Percentiles rank a stretch among this genome's conserved stretches.
Conservation (phyloP, 2,113 vertebrate species). For the Epinephelus cyanopodus region DNA sequence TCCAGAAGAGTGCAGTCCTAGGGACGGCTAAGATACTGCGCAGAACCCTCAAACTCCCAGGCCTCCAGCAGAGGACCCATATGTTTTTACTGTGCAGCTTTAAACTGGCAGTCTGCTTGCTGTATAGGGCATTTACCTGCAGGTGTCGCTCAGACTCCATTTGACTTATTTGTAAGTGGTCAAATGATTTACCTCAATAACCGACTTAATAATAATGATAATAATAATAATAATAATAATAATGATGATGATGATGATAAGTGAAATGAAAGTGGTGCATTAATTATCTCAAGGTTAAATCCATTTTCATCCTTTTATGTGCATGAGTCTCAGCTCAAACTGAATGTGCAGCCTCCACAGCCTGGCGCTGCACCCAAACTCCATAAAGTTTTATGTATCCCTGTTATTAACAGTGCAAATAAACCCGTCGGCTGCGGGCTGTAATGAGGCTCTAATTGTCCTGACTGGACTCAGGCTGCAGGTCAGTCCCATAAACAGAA, state of each 20-base stretch:
- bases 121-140: not conserved
- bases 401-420: not conserved
- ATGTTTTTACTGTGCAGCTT: too few species aligned
- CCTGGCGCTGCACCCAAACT: not conserved
- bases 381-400: not conserved
- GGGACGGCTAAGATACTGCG: too few species aligned
- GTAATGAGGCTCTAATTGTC: not conserved
- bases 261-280: not conserved
- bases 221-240: not conserved
- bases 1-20: too few species aligned
- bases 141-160: conserved; percentile 53
- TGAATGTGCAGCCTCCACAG: not conserved
- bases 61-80: too few species aligned
- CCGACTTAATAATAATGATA: not conserved
- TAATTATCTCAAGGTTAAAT: not conserved
- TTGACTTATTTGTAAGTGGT: too few species aligned
- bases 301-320: not conserved
- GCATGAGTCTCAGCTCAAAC: not conserved
- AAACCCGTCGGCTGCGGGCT: not conserved
- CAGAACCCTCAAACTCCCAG: too few species aligned
- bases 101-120: not conserved
- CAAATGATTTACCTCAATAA: not conserved
- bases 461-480: not conserved
- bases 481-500: not conserved
- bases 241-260: not conserved